These are phyloP conservation scores for Dryas iulia DNA, from an alignment of 1,140 invertebrate species.

Conservation along the genomic window DNA sequence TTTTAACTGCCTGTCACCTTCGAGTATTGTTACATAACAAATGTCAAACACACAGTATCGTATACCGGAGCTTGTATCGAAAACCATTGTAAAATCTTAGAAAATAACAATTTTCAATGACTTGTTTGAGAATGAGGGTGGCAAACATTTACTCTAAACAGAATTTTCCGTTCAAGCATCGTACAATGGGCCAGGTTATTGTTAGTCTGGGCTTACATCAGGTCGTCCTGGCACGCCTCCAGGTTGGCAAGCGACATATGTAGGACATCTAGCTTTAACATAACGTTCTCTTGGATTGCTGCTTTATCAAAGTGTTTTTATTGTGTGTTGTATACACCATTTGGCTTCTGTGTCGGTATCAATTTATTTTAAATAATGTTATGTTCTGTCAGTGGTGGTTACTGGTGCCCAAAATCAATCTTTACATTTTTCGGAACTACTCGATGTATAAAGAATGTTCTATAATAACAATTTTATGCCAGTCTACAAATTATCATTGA, in stretches of 20 bases:
- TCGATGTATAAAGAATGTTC: no score
- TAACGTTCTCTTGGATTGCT: constrained; percentile 33
- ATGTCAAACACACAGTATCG: not conserved
- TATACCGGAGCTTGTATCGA: not conserved
- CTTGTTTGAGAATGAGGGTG: not conserved
- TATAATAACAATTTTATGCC: no score
- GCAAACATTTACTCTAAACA: not conserved
- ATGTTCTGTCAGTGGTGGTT: no score
- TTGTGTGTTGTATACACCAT: constrained; percentile 2
- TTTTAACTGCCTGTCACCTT: no score
- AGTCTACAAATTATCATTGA: no score
- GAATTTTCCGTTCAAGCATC: not conserved
- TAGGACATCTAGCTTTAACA: constrained; percentile 54
- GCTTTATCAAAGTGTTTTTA: constrained; percentile 31
- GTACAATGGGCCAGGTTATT: not conserved
- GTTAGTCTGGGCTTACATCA: constrained; percentile 11
- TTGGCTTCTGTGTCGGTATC: not conserved
- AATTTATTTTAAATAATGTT: no score
- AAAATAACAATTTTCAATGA: not conserved
- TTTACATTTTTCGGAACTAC: no score
- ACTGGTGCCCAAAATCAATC: no score
- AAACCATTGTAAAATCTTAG: not conserved
- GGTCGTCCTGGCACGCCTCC: constrained; percentile 54
- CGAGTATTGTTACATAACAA: not conserved
- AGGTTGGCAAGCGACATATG: constrained; percentile 55